Evolutionary conservation across 2,888 invertebrate genomes (phyloP), one percentile per base, ranked within the genome.

Genomic region (Dryomyza anilis): DNA sequence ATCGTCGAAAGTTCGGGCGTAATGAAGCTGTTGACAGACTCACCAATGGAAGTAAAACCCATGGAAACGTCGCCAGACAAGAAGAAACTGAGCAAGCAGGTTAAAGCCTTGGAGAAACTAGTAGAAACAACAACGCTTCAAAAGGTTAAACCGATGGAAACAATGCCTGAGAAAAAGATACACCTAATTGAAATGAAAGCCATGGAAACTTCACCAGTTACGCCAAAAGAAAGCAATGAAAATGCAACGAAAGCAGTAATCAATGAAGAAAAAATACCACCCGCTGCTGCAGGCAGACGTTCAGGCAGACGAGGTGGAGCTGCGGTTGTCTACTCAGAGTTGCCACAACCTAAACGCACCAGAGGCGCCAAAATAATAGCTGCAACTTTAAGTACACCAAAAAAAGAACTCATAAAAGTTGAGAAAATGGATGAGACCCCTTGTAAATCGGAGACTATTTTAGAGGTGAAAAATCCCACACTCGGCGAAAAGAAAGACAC

Each of bases 261-360:
- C 10, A 57, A 57, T 27, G 57, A 57, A 27, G 59, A 59, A 59
- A 48, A 48, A 48, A 12, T 8, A 4, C n/a, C 43, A 14, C 21
- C 52, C 16, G 27, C 16, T 23, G 63, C 7, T 63, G 39, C 62
- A 23, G 63, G 68, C 3, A 74, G 80, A 1, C 76, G 81, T 12
- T 78, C 81, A 0, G 76, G 79, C 3, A 72, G 82, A 27, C 74
- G 80, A 6, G 73, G 78, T 14, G 78, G 76, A 19, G 70, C 75
- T 1, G 70, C 73, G 2, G 77, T 79, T 0, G 70, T 74, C 2
- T 70, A 76, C 48, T 63, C 75, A 1, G 81, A 80, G 57, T 59
- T 76, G 12, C 75, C 77, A 4, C 76, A 76, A 48, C 69, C 74
- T 1, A 81, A 81, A 61, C 71, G 78, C 23, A 78, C 80, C 10